Percentiles rank a stretch among this genome's conserved stretches.
phyloP scores from a whole-genome alignment of 2,888 invertebrate genomes.

The Dolomedes plantarius region DNA sequence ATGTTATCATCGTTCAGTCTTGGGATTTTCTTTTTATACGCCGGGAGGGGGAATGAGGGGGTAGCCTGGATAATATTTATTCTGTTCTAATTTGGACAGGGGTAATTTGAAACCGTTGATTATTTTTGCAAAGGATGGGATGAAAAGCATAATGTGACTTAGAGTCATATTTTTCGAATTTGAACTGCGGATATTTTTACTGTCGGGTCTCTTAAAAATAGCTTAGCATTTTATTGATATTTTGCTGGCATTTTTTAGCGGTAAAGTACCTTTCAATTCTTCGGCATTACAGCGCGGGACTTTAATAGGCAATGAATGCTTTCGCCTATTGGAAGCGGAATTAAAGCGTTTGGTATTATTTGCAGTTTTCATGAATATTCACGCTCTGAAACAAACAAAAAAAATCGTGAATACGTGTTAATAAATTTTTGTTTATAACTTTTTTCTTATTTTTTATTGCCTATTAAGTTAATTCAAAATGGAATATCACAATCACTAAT shows the following conservation, averaged over 20 bases:
- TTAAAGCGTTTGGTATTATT: too few species aligned
- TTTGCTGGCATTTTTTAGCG: background rate
- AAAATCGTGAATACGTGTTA: too few species aligned
- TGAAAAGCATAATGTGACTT: slow-evolving; percentile 12
- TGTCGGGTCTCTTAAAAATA: slow-evolving; percentile 3
- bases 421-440: too few species aligned
- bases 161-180: slow-evolving; percentile 3
- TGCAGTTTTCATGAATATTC: too few species aligned
- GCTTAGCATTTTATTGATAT: background rate
- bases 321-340: too few species aligned
- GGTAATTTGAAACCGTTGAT: slow-evolving; percentile 18
- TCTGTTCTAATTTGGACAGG: slow-evolving; percentile 14
- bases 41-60: background rate
- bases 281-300: too few species aligned
- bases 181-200: background rate
- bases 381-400: too few species aligned
- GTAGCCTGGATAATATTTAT: slow-evolving; percentile 7
- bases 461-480: too few species aligned
- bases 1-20: background rate
- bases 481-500: too few species aligned
- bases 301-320: too few species aligned
- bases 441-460: too few species aligned
- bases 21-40: slow-evolving; percentile 11
- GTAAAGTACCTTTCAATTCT: too few species aligned
- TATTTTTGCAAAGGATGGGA: slow-evolving; percentile 5